A percentile compares a stretch with the other conserved stretches of the same genome.
Evolutionary conservation across 2,888 invertebrate genomes (phyloP).

Genomic region (Erebia ligea): DNA sequence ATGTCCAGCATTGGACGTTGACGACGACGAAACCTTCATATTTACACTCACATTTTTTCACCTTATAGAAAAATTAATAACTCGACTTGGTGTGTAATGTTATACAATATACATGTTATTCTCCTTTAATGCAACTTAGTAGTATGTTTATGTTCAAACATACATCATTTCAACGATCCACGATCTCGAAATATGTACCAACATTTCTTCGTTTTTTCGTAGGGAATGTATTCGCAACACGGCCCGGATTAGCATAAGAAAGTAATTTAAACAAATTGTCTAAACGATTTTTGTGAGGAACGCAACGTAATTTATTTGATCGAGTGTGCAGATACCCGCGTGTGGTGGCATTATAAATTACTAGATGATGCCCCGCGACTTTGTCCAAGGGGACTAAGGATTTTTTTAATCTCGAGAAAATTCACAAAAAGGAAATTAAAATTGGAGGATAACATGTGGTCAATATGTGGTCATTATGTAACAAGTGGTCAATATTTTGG

Average conservation of each 20-base stretch:
- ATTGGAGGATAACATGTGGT: too few relatives aligned
- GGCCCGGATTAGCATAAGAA: constrained; percentile 73
- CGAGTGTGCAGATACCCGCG: constrained; percentile 56
- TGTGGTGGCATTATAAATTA: constrained; percentile 45
- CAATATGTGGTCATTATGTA: too few relatives aligned
- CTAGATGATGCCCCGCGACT: too few relatives aligned
- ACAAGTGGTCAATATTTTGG: too few relatives aligned
- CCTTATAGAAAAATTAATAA: neutral
- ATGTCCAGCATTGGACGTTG: too few relatives aligned
- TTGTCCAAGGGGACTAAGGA: too few relatives aligned
- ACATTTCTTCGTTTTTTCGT: constrained; percentile 54
- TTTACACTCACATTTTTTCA: neutral
- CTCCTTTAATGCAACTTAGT: constrained; percentile 59
- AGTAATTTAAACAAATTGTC: constrained; percentile 79
- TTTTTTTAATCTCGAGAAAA: too few relatives aligned
- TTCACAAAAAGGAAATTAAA: too few relatives aligned
- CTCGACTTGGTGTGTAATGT: neutral
- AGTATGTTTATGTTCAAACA: constrained; percentile 46
- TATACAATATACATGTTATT: constrained; percentile 64
- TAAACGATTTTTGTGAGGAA: constrained; percentile 72
- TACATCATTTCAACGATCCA: constrained; percentile 68
- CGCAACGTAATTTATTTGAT: constrained; percentile 64
- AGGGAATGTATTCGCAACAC: constrained; percentile 70
- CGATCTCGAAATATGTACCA: constrained; percentile 57
- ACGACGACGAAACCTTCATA: too few relatives aligned